Evolutionary conservation across 2,113 vertebrate species (phyloP), one percentile per base, ranked within the genome.

Genomic region (Puntigrus tetrazona): DNA sequence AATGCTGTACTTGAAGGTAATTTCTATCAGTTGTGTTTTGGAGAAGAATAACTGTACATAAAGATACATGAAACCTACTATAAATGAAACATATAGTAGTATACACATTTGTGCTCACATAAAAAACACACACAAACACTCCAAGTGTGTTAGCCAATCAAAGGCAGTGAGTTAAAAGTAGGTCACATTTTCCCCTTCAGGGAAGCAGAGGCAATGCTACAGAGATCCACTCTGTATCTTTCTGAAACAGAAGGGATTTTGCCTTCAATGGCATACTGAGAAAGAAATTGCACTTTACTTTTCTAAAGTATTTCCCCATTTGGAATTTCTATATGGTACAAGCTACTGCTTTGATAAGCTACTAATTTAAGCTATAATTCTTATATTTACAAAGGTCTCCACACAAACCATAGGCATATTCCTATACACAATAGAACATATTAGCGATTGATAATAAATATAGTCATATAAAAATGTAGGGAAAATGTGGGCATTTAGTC

Each of bases 121-220:
- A 57, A 31, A 82, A 27, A 18, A 50, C 47, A 57, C 52, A 80
- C 61, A 75, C 86, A 74, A 84, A n/a, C 89, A 85, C 69, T 89
- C 88, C 90, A 78, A 86, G 81, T 82, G 36, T 83, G 85, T 92
- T 81, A 90, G 87, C 92, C 94, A 93, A 93, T 94, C 93, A 55
- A 61, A 88, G 86, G 91, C 89, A 90, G 91, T 85, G 88, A 93
- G 90, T 90, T 93, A 93, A 92, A 95, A 94, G 92, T 94, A 94
- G 93, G 93, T 94, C 94, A 93, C 90, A 92, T 93, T 92, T 92
- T 86, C 89, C 90, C 93, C 93, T 94, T 91, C 91, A 91, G 93
- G 93, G 92, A 91, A 88, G 84, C 89, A 90, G 89, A 93, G 89
- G 87, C 91, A 87, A 83, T 89, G 88, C 92, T 92, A 90, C 91